These are phyloP conservation scores for Pocota personata DNA, from an alignment of 2,888 invertebrate genomes.

Conservation along the genomic window DNA sequence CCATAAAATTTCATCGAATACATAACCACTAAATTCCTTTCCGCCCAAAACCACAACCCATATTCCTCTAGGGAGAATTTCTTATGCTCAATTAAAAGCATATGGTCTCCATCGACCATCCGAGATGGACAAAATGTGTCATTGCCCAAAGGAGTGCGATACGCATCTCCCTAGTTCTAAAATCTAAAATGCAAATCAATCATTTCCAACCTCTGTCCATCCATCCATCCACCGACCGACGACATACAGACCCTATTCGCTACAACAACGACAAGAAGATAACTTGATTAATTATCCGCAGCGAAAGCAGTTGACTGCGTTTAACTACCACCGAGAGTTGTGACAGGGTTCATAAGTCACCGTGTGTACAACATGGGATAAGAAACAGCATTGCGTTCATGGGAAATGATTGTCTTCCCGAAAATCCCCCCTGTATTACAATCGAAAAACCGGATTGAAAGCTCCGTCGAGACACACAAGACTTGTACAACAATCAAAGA, in stretches of 20 bases:
- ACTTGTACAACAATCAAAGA: not conserved
- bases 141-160: not conserved
- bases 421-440: not conserved
- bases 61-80: constrained; percentile 1
- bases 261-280: constrained; percentile 30
- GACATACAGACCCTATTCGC: not conserved
- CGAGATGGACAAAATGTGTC: constrained; percentile 34
- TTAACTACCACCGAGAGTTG: constrained; percentile 33
- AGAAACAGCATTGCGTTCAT: constrained; percentile 4
- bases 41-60: not conserved
- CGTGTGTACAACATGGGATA: not conserved
- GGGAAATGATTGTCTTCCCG: constrained; percentile 34
- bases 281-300: constrained; percentile 70
- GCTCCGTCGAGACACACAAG: constrained; percentile 29
- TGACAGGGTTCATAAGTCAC: constrained; percentile 69
- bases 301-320: constrained; percentile 65
- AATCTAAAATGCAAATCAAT: constrained; percentile 70
- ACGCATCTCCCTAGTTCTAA: not conserved
- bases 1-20: not conserved
- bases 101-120: constrained; percentile 26
- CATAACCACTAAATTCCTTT: not conserved
- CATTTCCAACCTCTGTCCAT: constrained; percentile 36
- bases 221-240: not conserved
- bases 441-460: constrained; percentile 44
- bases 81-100: constrained; percentile 40